Evolutionary conservation across 2,888 invertebrate genomes (phyloP).

Genomic region (Noctuana brunneofusca): DNA sequence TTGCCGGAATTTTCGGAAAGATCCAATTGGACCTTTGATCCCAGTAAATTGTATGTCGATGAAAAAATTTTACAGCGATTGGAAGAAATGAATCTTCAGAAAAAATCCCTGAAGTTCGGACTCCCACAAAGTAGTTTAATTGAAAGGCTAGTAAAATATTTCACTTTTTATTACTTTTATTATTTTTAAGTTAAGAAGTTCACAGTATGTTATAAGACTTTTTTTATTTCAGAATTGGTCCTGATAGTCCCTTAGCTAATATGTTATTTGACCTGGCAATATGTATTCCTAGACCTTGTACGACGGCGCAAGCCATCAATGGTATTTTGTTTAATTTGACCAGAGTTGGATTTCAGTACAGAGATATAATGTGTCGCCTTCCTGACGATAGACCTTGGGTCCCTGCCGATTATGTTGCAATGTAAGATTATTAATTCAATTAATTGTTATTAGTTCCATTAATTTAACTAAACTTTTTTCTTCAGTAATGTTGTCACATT

Average conservation of each 20-base stretch:
- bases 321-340: conserved; percentile 46
- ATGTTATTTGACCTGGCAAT: conserved; percentile 47
- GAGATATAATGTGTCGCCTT: conserved; percentile 53
- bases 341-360: conserved; percentile 45
- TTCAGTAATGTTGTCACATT: too few relatives aligned
- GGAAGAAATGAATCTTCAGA: conserved; percentile 2
- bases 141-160: conserved; percentile 10
- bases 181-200: too few relatives aligned
- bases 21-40: conserved; percentile 5
- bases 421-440: conserved; percentile 43
- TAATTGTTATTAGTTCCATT: neutral
- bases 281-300: conserved; percentile 58
- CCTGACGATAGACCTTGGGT: conserved; percentile 58
- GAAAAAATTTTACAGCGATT: neutral
- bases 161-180: neutral
- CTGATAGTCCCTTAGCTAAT: conserved; percentile 37
- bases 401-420: conserved; percentile 53
- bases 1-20: conserved; percentile 24
- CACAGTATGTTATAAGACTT: too few relatives aligned
- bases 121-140: neutral
- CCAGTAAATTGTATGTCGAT: conserved; percentile 9
- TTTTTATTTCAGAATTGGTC: conserved; percentile 39
- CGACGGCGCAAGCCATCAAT: conserved; percentile 47
- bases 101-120: neutral
- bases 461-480: too few relatives aligned